Evolutionary conservation across 2,113 vertebrate genomes (phyloP), one percentile per base, ranked within the genome.

Genomic region (Ceyx melanurus): DNA sequence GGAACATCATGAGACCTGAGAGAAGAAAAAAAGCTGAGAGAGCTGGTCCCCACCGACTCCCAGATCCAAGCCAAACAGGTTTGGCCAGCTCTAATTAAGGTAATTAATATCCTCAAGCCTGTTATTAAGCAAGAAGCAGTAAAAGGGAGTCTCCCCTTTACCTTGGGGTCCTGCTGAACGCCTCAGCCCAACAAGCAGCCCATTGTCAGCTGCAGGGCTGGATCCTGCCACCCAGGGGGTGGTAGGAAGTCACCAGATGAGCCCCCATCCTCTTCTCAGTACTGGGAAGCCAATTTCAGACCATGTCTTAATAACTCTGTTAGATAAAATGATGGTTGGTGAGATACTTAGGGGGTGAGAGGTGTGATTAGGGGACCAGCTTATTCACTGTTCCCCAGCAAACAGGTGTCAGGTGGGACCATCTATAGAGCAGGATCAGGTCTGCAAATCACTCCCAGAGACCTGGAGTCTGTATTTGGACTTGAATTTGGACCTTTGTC

Each of bases 51-150:
- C 87, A 93, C 51, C 2, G 6, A 76, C 91, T 93, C 72, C 87
- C 95, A 94, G 91, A 75, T 96, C 95, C 46, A 87, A 88, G 91
- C 75, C 87, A 81, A 96, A 96, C 96, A 96, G 96, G 96, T 96
- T 96, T 96, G 92, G 79, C 94, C 89, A 95, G 95, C 75, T 78
- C 72, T 95, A 89, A 95, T 96, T 96, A 94, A 94, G 89, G 94
- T 93, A 96, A 96, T 96, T 96, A 96, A 96, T 96, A 95, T 95
- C 95, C 95, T 51, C 87, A 92, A 96, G 88, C 94, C 96, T 96
- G 89, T 96, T 96, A 96, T 96, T 96, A 96, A 95, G 91, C 60
- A 82, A 83, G 91, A 77, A 92, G 85, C 87, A 93, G 89, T 61
- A 92, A 75, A 78, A 94, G 89, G 79, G 96, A 96, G 89, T 93